Conservation (phyloP, 2,113 vertebrate genomes). For the Cynocephalus volans region DNA sequence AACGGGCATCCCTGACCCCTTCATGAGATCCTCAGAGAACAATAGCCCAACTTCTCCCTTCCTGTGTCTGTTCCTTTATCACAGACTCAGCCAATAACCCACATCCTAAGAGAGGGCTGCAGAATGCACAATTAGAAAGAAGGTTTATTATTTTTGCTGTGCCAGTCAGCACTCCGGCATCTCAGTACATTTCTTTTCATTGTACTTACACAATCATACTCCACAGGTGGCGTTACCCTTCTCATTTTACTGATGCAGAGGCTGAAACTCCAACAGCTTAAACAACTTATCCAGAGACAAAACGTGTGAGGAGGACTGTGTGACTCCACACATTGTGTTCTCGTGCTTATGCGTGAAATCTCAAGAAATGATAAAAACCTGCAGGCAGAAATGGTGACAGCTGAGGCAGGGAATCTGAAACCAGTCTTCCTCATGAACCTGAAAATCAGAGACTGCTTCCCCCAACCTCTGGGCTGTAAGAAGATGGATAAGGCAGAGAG, state of each 20-base stretch:
- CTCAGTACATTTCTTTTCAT: too few species aligned
- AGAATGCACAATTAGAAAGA: too few species aligned
- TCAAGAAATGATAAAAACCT: neutral
- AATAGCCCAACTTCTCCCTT: neutral
- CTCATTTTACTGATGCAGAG: neutral
- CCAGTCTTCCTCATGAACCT: neutral
- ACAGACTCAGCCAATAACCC: neutral
- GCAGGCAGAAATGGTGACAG: neutral
- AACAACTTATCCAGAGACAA: neutral
- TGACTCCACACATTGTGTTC: rapidly evolving
- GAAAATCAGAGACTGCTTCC: neutral
- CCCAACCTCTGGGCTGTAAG: neutral
- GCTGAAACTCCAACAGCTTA: neutral
- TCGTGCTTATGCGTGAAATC: neutral
- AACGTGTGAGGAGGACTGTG: rapidly evolving
- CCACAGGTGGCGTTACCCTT: rapidly evolving
- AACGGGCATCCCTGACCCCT: neutral
- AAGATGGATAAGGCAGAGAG: neutral
- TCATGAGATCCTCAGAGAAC: neutral
- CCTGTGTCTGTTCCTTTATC: neutral
- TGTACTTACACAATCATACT: neutral
- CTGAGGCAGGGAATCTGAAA: neutral
- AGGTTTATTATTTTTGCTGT: neutral
- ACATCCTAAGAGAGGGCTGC: neutral
- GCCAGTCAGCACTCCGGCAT: neutral